A percentile compares a stretch with the other conserved stretches of the same genome.
Evolutionary conservation across 2,888 invertebrate species (phyloP).

Genomic region (Pterobdella sp.): DNA sequence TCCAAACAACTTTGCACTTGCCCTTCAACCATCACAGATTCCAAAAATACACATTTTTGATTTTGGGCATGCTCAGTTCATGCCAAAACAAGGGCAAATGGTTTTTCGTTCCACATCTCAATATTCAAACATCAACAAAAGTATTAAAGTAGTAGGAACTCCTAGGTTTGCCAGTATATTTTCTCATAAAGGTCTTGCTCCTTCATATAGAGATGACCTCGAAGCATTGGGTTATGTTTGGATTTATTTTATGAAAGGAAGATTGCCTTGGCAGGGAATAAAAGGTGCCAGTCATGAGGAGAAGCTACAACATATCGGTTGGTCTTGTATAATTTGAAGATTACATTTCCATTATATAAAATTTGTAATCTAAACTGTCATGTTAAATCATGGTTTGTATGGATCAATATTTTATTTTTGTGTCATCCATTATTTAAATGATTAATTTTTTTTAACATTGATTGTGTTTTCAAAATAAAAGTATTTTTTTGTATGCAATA

Average conservation of each 20-base stretch:
- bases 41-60: slow-evolving; percentile 45
- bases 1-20: slow-evolving; percentile 52
- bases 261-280: slow-evolving; percentile 38
- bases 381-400: no score
- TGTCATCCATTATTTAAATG: no score
- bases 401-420: no score
- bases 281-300: slow-evolving; percentile 12
- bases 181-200: slow-evolving; percentile 32
- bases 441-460: no score
- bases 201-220: slow-evolving; percentile 34
- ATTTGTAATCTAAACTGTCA: no score
- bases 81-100: slow-evolving; percentile 11
- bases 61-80: slow-evolving; percentile 50
- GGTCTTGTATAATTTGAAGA: no score
- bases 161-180: slow-evolving; percentile 34
- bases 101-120: slow-evolving; percentile 35
- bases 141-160: slow-evolving; percentile 33
- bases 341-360: no score
- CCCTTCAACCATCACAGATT: slow-evolving; percentile 37
- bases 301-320: slow-evolving; percentile 25
- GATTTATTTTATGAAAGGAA: slow-evolving; percentile 34
- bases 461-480: no score
- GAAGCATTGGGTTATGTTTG: slow-evolving; percentile 35
- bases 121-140: slow-evolving; percentile 35
- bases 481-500: no score